phyloP scores from a whole-genome alignment of 2,797 vertebrate genomes.

The Mus minutoides region DNA sequence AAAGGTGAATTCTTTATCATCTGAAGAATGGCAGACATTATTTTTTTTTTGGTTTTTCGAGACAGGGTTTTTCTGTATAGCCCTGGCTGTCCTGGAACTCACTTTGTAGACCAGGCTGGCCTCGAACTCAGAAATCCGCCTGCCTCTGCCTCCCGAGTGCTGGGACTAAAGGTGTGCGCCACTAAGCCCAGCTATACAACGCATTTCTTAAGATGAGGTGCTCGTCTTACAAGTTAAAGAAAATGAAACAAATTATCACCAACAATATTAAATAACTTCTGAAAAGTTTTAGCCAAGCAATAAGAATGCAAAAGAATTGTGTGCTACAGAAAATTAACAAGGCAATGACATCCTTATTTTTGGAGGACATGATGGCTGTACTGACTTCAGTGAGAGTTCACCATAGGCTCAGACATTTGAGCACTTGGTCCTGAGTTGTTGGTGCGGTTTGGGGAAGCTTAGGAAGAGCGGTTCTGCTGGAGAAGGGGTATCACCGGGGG shows the following conservation, averaged over 20 bases:
- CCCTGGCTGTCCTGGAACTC: too few species aligned
- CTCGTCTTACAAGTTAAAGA: background rate
- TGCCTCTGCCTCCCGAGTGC: too few species aligned
- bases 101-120: too few species aligned
- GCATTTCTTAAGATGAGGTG: background rate
- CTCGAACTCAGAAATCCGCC: too few species aligned
- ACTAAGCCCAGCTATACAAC: too few species aligned
- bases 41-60: too few species aligned
- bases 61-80: too few species aligned
- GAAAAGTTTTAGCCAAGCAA: background rate
- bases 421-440: background rate
- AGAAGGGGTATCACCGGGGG: background rate
- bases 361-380: background rate
- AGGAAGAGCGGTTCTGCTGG: background rate
- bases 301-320: background rate
- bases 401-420: background rate
- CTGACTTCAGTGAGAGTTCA: background rate
- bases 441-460: too few species aligned
- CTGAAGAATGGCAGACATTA: background rate
- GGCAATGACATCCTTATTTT: background rate
- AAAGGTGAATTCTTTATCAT: background rate
- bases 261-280: background rate
- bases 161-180: too few species aligned
- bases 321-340: background rate
- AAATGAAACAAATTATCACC: background rate